A percentile compares a stretch with the other conserved stretches of the same genome.
These are phyloP conservation scores for Cyclophora punctaria DNA, from an alignment of 2,888 invertebrate species.

Conservation along the genomic window DNA sequence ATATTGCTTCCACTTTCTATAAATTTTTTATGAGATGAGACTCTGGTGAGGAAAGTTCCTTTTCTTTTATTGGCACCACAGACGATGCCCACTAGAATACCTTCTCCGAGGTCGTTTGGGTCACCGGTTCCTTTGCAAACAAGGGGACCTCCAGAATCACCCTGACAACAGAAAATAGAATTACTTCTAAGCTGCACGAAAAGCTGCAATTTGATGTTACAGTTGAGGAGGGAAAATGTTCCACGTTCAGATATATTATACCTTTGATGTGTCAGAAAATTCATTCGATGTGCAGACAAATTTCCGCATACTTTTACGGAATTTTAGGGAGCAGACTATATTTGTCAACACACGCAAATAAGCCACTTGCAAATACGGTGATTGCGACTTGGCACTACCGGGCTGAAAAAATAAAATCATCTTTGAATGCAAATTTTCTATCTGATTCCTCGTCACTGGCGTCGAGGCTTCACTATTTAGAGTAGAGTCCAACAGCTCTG, in stretches of 20 bases:
- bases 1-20: conserved; percentile 1
- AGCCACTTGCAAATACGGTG: conserved; percentile 19
- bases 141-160: conserved; percentile 21
- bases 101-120: background rate
- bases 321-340: conserved; percentile 22
- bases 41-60: conserved; percentile 31
- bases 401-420: conserved; percentile 9
- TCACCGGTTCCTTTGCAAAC: conserved; percentile 18
- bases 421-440: no score
- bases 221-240: no score
- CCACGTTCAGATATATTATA: conserved; percentile 5
- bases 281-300: conserved; percentile 39
- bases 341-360: conserved; percentile 22
- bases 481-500: no score
- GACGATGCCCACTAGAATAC: conserved; percentile 1
- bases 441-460: no score
- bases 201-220: conserved; percentile 4
- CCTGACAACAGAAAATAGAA: conserved; percentile 7
- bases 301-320: conserved; percentile 27
- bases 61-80: conserved; percentile 8
- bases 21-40: conserved; percentile 19
- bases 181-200: background rate
- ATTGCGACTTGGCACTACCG: conserved; percentile 6
- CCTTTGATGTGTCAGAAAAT: conserved; percentile 32
- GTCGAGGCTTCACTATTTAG: no score